These are phyloP conservation scores for Sesamia nonagrioides DNA, from an alignment of 1,140 invertebrate genomes.

Conservation along the genomic window DNA sequence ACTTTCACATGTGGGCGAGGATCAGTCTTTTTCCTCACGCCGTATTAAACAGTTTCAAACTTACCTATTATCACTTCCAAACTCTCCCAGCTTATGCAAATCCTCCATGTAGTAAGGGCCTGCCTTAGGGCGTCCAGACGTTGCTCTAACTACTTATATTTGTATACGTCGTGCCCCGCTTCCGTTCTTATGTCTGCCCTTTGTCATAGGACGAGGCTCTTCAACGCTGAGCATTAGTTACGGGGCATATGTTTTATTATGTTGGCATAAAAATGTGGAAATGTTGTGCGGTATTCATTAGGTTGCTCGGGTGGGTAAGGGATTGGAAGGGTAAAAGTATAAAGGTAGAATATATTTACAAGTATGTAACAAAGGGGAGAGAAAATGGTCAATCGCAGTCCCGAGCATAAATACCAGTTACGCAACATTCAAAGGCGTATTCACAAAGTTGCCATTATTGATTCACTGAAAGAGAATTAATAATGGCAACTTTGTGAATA, in stretches of 20 bases:
- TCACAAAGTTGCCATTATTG: too few relatives aligned
- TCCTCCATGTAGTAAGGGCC: conserved; percentile 18
- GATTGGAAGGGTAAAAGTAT: neutral
- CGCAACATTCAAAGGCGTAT: too few relatives aligned
- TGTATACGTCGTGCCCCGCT: conserved; percentile 41
- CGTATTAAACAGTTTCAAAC: too few relatives aligned
- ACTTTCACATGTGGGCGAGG: too few relatives aligned
- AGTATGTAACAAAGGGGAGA: too few relatives aligned
- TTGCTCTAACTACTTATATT: conserved; percentile 45
- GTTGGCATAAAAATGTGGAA: conserved; percentile 11
- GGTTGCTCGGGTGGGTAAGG: neutral
- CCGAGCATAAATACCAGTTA: too few relatives aligned
- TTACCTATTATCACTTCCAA: neutral
- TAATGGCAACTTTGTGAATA: too few relatives aligned
- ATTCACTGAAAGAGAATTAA: too few relatives aligned
- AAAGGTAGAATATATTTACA: too few relatives aligned
- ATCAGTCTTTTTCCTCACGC: too few relatives aligned
- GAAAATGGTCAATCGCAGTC: too few relatives aligned
- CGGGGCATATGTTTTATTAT: conserved; percentile 5
- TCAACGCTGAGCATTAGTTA: conserved; percentile 32
- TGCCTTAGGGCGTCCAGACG: conserved; percentile 34
- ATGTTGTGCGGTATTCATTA: neutral
- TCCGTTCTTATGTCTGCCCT: conserved; percentile 32
- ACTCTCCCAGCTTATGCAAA: neutral
- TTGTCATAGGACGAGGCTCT: conserved; percentile 36